phyloP scores from a whole-genome alignment of 2,113 vertebrate species.

The Limanda limanda region DNA sequence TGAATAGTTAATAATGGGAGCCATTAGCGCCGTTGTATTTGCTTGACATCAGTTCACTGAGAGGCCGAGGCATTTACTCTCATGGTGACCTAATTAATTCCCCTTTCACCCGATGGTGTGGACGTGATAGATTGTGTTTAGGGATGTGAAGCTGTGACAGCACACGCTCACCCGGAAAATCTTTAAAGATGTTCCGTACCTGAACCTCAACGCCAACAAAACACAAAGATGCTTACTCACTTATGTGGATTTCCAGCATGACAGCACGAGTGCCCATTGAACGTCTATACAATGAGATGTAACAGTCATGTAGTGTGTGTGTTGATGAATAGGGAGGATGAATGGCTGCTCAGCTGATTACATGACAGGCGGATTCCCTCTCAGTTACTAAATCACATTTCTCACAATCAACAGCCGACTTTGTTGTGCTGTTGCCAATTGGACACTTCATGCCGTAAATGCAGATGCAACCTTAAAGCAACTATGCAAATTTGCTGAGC shows the following conservation, averaged over 20 bases:
- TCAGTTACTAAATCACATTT: not conserved
- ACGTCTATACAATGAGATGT: not conserved
- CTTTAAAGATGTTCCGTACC: not conserved
- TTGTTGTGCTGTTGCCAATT: conserved; percentile 15
- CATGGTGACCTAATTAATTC: conserved; percentile 45
- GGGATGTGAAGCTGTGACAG: not conserved
- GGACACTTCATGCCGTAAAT: not conserved
- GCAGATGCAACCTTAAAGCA: not conserved
- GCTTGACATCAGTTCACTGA: conserved; percentile 28
- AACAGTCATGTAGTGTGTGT: conserved; percentile 2
- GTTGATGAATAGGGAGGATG: conserved; percentile 1
- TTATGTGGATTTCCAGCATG: too few relatives aligned
- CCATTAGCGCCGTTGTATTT: conserved; percentile 41
- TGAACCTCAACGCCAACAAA: not conserved
- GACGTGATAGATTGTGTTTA: not conserved
- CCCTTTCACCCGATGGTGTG: not conserved
- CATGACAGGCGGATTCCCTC: not conserved
- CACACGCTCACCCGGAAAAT: too few relatives aligned
- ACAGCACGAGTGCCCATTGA: not conserved
- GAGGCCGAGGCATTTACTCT: conserved; percentile 36
- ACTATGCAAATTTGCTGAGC: not conserved
- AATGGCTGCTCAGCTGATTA: conserved; percentile 1
- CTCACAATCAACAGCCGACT: conserved; percentile 1
- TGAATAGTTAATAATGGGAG: conserved; percentile 47
- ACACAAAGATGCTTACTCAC: not conserved